A percentile compares a stretch with the other conserved stretches of the same genome.
phyloP scores from a whole-genome alignment of 2,888 invertebrate genomes.

The Diachrysia chrysitis region DNA sequence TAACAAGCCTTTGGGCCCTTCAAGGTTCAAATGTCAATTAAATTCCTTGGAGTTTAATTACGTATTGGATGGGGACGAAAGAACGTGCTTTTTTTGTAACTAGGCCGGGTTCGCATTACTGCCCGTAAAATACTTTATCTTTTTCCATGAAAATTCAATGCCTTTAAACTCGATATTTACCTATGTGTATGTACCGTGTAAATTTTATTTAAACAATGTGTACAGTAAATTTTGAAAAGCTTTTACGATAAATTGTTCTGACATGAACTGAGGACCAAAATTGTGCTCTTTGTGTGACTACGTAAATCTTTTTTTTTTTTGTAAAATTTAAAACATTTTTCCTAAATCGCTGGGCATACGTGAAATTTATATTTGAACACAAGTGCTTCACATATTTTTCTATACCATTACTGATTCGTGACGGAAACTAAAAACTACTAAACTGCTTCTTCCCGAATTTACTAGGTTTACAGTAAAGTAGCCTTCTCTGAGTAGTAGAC shows the following conservation, averaged over 20 bases:
- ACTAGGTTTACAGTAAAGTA: not conserved
- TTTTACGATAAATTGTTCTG: not conserved
- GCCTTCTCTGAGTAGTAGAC: slow-evolving; percentile 1
- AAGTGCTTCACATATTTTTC: no score
- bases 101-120: slow-evolving; percentile 29
- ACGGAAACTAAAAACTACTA: no score
- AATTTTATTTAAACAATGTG: not conserved
- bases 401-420: no score
- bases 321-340: not conserved
- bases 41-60: slow-evolving; percentile 52
- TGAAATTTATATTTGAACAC: not conserved
- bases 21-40: slow-evolving; percentile 53
- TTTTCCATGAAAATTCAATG: slow-evolving; percentile 33
- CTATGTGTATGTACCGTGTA: not conserved
- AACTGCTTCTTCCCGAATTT: not conserved
- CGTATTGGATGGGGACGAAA: slow-evolving; percentile 40
- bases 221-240: not conserved
- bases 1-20: slow-evolving; percentile 17
- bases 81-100: slow-evolving; percentile 41
- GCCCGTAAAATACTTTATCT: slow-evolving; percentile 36
- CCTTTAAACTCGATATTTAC: slow-evolving; percentile 17
- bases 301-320: no score
- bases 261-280: no score
- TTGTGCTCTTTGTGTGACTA: not conserved
- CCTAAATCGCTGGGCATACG: not conserved